phyloP scores from a whole-genome alignment of 2,797 vertebrate species.

The Smutsia gigantea region DNA sequence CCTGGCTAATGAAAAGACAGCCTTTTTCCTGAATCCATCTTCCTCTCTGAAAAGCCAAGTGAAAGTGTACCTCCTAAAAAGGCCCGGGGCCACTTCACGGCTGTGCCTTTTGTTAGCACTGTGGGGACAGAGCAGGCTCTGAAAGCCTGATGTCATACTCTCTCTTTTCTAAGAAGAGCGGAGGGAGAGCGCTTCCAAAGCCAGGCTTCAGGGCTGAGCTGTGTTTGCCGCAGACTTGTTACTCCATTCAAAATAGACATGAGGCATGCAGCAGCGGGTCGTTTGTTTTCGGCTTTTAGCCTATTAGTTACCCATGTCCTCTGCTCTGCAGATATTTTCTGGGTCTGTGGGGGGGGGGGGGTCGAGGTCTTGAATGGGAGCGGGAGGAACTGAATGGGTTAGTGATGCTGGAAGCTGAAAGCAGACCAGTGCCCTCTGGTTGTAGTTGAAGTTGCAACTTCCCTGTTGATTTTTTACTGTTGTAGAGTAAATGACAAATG shows the following conservation, averaged over 20 bases:
- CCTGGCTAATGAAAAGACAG: background rate
- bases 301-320: background rate
- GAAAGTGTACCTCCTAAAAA: conserved; percentile 59
- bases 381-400: conserved; percentile 43
- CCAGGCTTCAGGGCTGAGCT: background rate
- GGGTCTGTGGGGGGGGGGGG: conserved; percentile 1
- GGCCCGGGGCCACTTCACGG: conserved; percentile 54
- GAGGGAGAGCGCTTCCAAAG: conserved; percentile 36
- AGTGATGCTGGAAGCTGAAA: conserved; percentile 63
- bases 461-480: conserved; percentile 70
- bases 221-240: background rate
- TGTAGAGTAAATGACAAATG: conserved; percentile 74
- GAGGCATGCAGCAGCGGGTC: background rate
- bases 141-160: conserved; percentile 74
- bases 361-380: conserved; percentile 63
- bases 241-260: background rate
- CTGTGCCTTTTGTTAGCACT: conserved; percentile 73
- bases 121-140: conserved; percentile 61
- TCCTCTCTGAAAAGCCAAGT: conserved; percentile 59
- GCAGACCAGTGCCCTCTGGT: conserved; percentile 81
- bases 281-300: conserved; percentile 53
- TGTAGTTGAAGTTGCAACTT: conserved; percentile 73
- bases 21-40: conserved; percentile 54
- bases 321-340: background rate
- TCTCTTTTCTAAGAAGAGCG: conserved; percentile 61